Evolutionary conservation across 1,140 invertebrate genomes (phyloP), one percentile per base, ranked within the genome.

Genomic region (Neodiprion virginianus): DNA sequence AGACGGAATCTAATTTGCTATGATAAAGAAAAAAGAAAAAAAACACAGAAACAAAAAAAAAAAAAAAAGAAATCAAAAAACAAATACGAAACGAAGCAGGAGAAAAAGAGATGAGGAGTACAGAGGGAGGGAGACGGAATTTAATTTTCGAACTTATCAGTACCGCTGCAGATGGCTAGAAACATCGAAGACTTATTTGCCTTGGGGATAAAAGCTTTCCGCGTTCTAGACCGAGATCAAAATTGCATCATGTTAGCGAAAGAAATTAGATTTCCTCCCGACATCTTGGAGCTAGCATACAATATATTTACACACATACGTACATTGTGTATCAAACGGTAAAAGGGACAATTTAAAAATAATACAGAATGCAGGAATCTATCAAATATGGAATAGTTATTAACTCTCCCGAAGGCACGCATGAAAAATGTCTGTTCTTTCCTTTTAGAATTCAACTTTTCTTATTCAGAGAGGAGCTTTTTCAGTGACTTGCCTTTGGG

Each of bases 341-440:
- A 47, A 69, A 47, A 71, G 69, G 71, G 75, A 79, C 75, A 74
- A 81, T 78, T 73, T 75, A 74, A 61, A 61, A 61, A 17, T 75
- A 67, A 75, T 72, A 69, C 74, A 78, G 73, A 78, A 81, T 80
- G 75, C 28, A 40, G 28, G 75, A 78, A 79, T 75, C 75, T 73
- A 81, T 82, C 72, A 79, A 80, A 81, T 76, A 82, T 82, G 79
- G 79, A 82, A 76, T 77, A 76, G 76, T 81, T 82, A 80, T 82
- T 78, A 82, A 78, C 69, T 76, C 76, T 77, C 49, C 74, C 72
- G 70, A 75, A 74, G 48, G 67, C 53, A 61, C 8, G 67, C 61
- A 76, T 72, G 72, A 80, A 80, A 80, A 79, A 80, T 77, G 75
- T 67, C 14, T 66, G 61, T 71, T 65, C 69, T 48, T 61, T 61